Evolutionary conservation across 2,888 invertebrate species (phyloP).

Genomic region (Tryphoninae sp.): DNA sequence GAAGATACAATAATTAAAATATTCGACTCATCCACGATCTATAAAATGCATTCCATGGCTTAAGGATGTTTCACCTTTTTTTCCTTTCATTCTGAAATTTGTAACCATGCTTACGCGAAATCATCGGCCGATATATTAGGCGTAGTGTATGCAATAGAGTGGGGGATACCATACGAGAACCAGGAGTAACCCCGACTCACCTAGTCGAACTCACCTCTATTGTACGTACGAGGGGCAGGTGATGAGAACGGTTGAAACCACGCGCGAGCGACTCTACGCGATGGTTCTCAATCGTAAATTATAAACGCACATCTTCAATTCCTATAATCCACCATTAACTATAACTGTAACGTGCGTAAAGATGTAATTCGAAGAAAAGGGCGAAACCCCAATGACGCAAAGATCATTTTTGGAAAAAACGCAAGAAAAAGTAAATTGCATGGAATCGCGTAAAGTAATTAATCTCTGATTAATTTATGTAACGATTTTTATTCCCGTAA

Average conservation of each 20-base stretch:
- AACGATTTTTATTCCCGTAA: too few relatives aligned
- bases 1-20: too few relatives aligned
- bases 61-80: neutral
- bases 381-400: too few relatives aligned
- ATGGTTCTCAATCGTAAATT: conserved; percentile 65
- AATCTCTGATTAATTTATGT: too few relatives aligned
- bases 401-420: too few relatives aligned
- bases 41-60: too few relatives aligned
- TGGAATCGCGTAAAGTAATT: too few relatives aligned
- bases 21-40: too few relatives aligned
- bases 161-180: conserved; percentile 57
- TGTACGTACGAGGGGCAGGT: conserved; percentile 79
- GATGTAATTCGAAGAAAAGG: too few relatives aligned
- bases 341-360: neutral
- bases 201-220: conserved; percentile 75
- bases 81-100: neutral
- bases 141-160: conserved; percentile 3
- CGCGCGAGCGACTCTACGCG: conserved; percentile 78
- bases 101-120: neutral
- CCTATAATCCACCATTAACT: neutral
- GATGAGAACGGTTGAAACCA: conserved; percentile 81
- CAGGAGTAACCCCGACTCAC: conserved; percentile 73
- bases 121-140: neutral
- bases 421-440: too few relatives aligned
- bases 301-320: neutral